These are phyloP conservation scores for Thunnus albacares DNA, from an alignment of 2,797 vertebrate species.

Conservation along the genomic window DNA sequence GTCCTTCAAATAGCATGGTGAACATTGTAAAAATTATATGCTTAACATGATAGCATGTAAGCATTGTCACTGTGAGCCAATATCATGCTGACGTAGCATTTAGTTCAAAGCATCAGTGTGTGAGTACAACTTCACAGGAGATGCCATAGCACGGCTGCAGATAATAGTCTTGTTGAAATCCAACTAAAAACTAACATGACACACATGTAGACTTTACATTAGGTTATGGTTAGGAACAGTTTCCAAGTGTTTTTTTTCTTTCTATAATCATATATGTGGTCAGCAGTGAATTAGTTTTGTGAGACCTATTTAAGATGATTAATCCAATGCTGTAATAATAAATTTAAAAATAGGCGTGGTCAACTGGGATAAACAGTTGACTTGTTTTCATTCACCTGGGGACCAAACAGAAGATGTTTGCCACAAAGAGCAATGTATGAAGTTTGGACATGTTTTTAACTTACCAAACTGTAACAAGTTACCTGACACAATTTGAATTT, in stretches of 20 bases:
- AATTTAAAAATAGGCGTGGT: neutral
- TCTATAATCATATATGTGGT: neutral
- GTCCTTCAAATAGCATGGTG: no score
- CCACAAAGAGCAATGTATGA: neutral
- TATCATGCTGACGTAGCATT: no score
- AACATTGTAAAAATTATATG: no score
- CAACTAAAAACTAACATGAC: neutral
- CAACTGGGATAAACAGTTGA: neutral
- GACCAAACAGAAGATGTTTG: no score
- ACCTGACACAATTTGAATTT: conserved; percentile 3
- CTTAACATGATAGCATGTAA: no score
- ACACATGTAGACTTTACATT: neutral
- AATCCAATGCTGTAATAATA: conserved; percentile 6
- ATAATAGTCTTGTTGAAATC: neutral
- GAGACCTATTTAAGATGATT: neutral
- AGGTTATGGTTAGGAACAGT: no score
- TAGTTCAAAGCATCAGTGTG: no score
- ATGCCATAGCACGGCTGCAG: no score
- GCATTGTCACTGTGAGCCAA: no score
- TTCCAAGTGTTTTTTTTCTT: neutral
- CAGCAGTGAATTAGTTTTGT: neutral
- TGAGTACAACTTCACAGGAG: no score
- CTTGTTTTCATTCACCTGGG: neutral
- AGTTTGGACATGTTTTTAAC: neutral
- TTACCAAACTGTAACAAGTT: neutral